Base-by-base conservation (phyloP, 2,113 vertebrate genomes). In the Channa maculata region DNA sequence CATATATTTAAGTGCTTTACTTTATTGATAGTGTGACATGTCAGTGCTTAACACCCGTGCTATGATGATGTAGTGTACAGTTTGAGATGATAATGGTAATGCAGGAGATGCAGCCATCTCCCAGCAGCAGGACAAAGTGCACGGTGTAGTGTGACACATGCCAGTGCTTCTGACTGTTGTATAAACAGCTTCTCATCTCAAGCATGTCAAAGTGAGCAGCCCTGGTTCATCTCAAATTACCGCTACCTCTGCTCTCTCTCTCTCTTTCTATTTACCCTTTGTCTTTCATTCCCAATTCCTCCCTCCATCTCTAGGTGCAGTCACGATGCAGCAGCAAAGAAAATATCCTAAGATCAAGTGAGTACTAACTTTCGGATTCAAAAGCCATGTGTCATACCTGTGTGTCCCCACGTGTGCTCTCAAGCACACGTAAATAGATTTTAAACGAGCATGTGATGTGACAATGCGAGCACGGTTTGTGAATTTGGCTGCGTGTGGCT, bases 311-410 rank as follows among this genome's bases (percentile, higher is more conserved):
- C 65, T 92, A 99, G 97, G 97, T 99, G 92, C 97, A 99, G 93
- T 99, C 98, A 82, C 95, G 98, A 95, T 99, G 97, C 96, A 98
- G 96, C 95, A 99, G 98, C 95, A 99, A 99, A 94, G 98, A 99
- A 92, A 99, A 99, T 84, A 99, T 99, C 94, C 96, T 99, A 91
- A 96, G 98, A 97, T 97, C 98, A 94, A 99, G 98, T 99, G 92
- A 96, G 98, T 97, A 81, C 67, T 11, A 46, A 75, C 75, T 80
- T 57, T 48, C 37, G 11, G 5, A 38, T 68, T 66, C 58, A 67
- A 73, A 69, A 10, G 53, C 50, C 3, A n/a, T 37, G 61, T 69
- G 51, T 80, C 45, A 1, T 48, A 3, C 65, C n/a, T 66, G 50
- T 37, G 13, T 41, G 52, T 65, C 52, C 48, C 61, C 13, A 7